Percentiles rank a stretch among this genome's conserved stretches.
These are phyloP conservation scores for Ennomos quercinarius DNA, from an alignment of 2,888 invertebrate species.

Conservation along the genomic window DNA sequence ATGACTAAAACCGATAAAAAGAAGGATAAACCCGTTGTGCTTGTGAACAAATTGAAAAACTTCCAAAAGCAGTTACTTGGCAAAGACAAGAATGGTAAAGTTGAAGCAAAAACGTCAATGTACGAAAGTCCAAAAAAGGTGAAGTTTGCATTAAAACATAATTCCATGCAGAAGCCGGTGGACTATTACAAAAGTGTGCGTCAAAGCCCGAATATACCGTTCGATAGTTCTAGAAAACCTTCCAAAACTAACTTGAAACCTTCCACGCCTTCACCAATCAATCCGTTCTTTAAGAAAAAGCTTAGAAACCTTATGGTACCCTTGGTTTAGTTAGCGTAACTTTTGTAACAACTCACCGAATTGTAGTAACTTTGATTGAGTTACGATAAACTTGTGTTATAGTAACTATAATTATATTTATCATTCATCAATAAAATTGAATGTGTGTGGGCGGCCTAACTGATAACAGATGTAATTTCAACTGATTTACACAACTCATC, in stretches of 20 bases:
- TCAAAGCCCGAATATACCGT: slow-evolving; percentile 91
- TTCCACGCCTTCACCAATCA: slow-evolving; percentile 89
- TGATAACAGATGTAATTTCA: too few relatives aligned
- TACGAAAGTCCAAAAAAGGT: slow-evolving; percentile 87
- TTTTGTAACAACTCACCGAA: too few relatives aligned
- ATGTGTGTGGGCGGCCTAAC: too few relatives aligned
- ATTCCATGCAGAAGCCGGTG: slow-evolving; percentile 89
- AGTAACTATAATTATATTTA: too few relatives aligned
- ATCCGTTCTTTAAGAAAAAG: slow-evolving; percentile 90
- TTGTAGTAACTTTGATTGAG: too few relatives aligned
- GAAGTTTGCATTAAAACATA: slow-evolving; percentile 89
- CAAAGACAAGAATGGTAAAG: slow-evolving; percentile 36
- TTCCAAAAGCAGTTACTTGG: slow-evolving; percentile 54
- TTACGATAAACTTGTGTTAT: too few relatives aligned
- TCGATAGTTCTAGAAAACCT: slow-evolving; percentile 89
- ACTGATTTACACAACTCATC: too few relatives aligned
- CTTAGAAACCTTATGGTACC: slow-evolving; percentile 40
- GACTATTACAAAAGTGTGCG: slow-evolving; percentile 90
- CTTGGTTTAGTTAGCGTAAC: too few relatives aligned
- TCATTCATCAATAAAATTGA: too few relatives aligned
- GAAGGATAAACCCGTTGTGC: slow-evolving; percentile 39
- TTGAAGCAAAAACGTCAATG: slow-evolving; percentile 10
- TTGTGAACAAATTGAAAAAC: slow-evolving; percentile 64
- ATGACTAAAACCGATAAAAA: slow-evolving; percentile 9
- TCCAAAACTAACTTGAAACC: slow-evolving; percentile 90